Evolutionary conservation across 2,797 vertebrate genomes (phyloP).

Genomic region (Neopelma chrysocephalum): DNA sequence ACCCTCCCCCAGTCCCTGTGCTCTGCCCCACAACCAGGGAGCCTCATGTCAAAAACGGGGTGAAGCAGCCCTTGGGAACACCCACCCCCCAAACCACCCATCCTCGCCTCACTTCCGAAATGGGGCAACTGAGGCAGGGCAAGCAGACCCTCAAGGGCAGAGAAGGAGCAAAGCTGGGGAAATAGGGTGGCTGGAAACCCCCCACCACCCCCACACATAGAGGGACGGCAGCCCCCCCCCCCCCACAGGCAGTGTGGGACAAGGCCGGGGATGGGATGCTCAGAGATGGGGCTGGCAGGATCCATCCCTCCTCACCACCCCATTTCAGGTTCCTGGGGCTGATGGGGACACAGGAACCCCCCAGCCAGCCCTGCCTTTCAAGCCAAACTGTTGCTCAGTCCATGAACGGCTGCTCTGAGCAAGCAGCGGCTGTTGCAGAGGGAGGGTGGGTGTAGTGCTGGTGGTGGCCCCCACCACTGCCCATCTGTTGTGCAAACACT

Average conservation of each 20-base stretch:
- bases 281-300: background rate
- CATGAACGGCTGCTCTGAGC: fast-evolving
- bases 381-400: background rate
- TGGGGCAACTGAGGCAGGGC: background rate
- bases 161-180: fast-evolving
- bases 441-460: background rate
- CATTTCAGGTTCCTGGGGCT: fast-evolving
- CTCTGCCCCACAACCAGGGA: background rate
- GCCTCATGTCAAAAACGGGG: background rate
- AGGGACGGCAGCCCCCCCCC: background rate
- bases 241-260: fast-evolving
- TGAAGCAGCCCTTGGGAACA: background rate
- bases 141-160: background rate
- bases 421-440: background rate
- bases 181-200: background rate
- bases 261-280: background rate
- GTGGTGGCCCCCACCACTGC: fast-evolving
- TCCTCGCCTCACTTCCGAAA: fast-evolving
- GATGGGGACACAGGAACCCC: background rate
- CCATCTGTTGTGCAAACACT: background rate
- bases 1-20: fast-evolving
- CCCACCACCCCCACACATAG: fast-evolving
- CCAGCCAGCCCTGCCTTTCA: background rate
- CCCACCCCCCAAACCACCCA: background rate
- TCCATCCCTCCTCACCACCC: background rate